phyloP scores from a whole-genome alignment of 2,113 vertebrate genomes.

The Lepisosteus osseus region DNA sequence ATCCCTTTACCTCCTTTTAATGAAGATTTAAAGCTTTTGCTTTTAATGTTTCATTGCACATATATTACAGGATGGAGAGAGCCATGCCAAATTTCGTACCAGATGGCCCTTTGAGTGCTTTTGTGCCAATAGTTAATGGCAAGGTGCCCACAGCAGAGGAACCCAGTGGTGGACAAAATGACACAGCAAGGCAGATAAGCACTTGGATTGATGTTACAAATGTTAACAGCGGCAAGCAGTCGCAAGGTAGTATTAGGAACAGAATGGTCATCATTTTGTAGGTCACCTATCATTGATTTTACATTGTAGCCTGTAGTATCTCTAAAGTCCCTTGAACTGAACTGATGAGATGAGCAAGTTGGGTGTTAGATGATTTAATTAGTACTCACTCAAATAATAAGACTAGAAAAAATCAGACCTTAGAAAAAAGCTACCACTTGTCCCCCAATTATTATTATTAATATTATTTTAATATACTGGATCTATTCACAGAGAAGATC shows the following conservation, averaged over 20 bases:
- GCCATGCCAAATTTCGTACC: slow-evolving; percentile 17
- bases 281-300: too few species aligned
- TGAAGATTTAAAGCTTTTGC: not conserved
- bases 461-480: too few species aligned
- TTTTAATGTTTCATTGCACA: not conserved
- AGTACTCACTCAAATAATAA: too few species aligned
- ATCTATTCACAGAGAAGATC: too few species aligned
- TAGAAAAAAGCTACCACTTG: too few species aligned
- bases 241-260: not conserved
- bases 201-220: not conserved
- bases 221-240: not conserved
- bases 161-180: slow-evolving; percentile 16
- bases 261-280: too few species aligned
- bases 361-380: too few species aligned
- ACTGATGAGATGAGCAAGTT: too few species aligned
- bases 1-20: not conserved
- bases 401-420: too few species aligned
- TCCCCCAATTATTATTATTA: too few species aligned
- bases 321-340: too few species aligned
- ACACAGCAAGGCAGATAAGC: slow-evolving; percentile 9
- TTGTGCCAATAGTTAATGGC: slow-evolving; percentile 15
- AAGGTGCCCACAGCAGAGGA: not conserved
- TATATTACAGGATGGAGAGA: not conserved
- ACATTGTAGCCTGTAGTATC: too few species aligned
- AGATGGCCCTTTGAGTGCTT: slow-evolving; percentile 16